A percentile compares a stretch with the other conserved stretches of the same genome.
Evolutionary conservation across 2,888 invertebrate genomes (phyloP).

Genomic region (Loripinus fragilis): DNA sequence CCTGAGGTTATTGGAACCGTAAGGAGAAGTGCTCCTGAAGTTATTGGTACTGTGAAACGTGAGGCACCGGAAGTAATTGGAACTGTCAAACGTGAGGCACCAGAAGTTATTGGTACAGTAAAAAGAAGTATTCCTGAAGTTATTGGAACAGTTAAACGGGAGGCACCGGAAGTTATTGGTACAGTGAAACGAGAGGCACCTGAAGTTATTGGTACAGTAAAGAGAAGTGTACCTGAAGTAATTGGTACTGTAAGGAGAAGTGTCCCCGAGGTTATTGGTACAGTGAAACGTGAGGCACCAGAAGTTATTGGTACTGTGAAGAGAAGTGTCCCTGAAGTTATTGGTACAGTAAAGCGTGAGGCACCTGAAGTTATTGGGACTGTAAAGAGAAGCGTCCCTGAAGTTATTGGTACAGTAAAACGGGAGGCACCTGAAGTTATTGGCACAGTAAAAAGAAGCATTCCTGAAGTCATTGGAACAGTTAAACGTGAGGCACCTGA

Average conservation of each 20-base stretch:
- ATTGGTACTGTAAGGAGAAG: neutral
- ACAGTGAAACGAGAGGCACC: neutral
- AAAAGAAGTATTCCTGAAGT: neutral
- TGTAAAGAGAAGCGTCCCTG: neutral
- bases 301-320: neutral
- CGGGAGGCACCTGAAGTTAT: neutral
- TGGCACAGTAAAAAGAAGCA: neutral
- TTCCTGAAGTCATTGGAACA: neutral
- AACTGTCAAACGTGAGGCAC: neutral
- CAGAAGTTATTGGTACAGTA: neutral
- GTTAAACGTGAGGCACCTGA: neutral
- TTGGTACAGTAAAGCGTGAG: neutral
- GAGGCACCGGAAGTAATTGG: neutral
- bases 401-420: neutral
- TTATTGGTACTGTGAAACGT: neutral
- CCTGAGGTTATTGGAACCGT: neutral
- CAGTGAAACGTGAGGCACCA: neutral
- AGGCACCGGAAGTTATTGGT: neutral
- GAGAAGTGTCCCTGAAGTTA: neutral
- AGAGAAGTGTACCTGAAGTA: neutral
- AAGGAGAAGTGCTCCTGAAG: neutral
- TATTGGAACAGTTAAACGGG: neutral
- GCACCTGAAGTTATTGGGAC: neutral
- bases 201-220: neutral
- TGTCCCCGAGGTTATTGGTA: neutral